Conservation (phyloP, 2,113 vertebrate genomes). For the Porphyrio hochstetteri region DNA sequence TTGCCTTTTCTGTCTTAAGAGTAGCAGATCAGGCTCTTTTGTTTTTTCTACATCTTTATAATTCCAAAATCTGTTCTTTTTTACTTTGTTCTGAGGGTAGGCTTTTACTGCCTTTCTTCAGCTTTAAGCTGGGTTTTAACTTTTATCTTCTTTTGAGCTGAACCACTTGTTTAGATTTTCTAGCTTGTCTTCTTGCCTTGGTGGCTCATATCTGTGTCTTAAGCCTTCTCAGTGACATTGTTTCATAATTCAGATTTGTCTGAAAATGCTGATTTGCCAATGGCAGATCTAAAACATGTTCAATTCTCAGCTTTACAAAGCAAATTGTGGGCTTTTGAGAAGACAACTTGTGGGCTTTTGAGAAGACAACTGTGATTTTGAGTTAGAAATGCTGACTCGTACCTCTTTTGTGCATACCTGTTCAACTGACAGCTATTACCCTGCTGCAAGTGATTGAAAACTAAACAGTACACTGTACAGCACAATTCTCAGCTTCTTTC, state of each 20-base stretch:
- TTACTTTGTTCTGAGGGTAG: neutral
- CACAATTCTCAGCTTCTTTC: neutral
- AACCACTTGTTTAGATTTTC: neutral
- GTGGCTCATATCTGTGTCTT: neutral
- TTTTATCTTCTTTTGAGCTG: neutral
- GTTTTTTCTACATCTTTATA: neutral
- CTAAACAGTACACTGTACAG: neutral
- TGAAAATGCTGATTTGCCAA: neutral
- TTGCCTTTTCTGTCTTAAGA: neutral
- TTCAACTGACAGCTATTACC: neutral
- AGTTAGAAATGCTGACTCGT: neutral
- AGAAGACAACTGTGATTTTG: neutral
- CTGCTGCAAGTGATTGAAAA: neutral
- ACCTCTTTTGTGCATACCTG: neutral
- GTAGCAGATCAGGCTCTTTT: neutral
- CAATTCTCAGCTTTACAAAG: neutral
- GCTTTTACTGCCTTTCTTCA: neutral
- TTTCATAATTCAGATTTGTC: neutral
- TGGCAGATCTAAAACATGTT: neutral
- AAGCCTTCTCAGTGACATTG: neutral
- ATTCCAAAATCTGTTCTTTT: neutral
- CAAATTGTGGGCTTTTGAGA: neutral
- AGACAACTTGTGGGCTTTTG: accelerated
- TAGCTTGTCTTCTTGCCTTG: neutral
- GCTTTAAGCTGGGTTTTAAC: neutral